Evolutionary conservation across 1,140 invertebrate genomes (phyloP), one percentile per base, ranked within the genome.

Genomic region (Aricia agestis): DNA sequence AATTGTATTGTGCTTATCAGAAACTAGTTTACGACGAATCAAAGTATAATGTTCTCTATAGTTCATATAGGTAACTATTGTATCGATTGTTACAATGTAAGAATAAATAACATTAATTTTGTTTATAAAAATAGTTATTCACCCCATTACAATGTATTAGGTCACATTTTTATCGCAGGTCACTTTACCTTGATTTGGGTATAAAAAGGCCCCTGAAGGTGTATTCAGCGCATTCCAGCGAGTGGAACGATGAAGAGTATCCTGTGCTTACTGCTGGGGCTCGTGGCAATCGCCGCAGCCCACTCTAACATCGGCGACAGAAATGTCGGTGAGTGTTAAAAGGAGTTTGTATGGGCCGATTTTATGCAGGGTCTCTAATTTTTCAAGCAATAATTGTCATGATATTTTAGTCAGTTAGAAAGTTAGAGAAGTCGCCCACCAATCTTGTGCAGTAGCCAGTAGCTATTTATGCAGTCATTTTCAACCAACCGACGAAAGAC

Each of bases 221-320:
- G 6, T 17, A n/a, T 10, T 15, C 36, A 69, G 45, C 71, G 83
- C 78, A 82, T 80, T 81, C 76, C 58, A 65, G 18, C 9, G 11
- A 42, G 68, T 32, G 76, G 76, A 75, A 81, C 69, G 65, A 90
- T 90, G 87, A 90, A 81, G 85, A 77, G 76, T 70, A 68, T 80
- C 58, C 42, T 84, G 41, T 69, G 83, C 58, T 52, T 90, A 66
- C 71, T 86, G 9, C 66, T 87, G 32, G 79, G 83, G 72, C 72
- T 88, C 45, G 84, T 78, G 80, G 82, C 79, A 63, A 42, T 83
- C 74, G 81, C 86, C 67, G 73, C 79, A 72, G 85, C 82, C 63
- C 74, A 75, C 19, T 78, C 75, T 9, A 79, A 79, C 9, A 31
- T 73, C 11, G 83, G 85, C 31, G 80, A 82, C 59, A 57, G 70